Percentiles rank a stretch among this genome's conserved stretches.
These are phyloP conservation scores for Lochmaea capreae DNA, from an alignment of 2,888 invertebrate genomes.

Conservation along the genomic window DNA sequence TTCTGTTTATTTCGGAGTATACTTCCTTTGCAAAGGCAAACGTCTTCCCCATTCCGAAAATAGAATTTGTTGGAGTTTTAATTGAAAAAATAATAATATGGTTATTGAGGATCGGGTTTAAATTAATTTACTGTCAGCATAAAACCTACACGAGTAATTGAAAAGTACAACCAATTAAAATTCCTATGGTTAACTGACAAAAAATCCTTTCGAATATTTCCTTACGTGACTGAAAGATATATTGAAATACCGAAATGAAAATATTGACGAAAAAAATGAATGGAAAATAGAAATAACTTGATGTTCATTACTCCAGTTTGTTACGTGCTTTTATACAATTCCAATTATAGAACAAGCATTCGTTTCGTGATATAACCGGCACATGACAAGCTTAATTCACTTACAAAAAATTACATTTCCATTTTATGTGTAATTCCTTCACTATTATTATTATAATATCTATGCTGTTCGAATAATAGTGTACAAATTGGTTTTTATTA, in stretches of 20 bases:
- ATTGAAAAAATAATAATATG: too few species aligned
- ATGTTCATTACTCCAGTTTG: slow-evolving; percentile 25
- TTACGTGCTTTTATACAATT: slow-evolving; percentile 49
- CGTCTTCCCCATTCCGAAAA: too few species aligned
- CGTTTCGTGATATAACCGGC: slow-evolving; percentile 25
- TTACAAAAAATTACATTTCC: slow-evolving; percentile 21
- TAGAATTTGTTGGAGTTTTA: too few species aligned
- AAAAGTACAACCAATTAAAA: not conserved
- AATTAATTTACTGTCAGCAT: too few species aligned
- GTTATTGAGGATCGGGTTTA: too few species aligned
- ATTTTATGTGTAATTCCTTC: slow-evolving; percentile 26
- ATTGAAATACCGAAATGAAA: slow-evolving; percentile 14
- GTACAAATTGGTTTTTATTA: slow-evolving; percentile 9
- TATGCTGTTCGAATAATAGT: not conserved
- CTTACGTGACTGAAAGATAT: slow-evolving; percentile 11
- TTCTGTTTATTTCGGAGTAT: too few species aligned
- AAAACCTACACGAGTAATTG: not conserved
- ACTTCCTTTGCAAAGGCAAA: too few species aligned
- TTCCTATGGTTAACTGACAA: not conserved
- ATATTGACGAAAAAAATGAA: slow-evolving; percentile 3
- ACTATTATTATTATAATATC: slow-evolving; percentile 6
- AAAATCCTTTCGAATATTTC: not conserved
- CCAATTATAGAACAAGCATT: slow-evolving; percentile 39
- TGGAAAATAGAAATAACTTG: slow-evolving; percentile 11
- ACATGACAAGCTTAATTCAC: slow-evolving; percentile 29